Conservation (phyloP, 92 coral and sea anemone species). For the Parazoanthus darwini region DNA sequence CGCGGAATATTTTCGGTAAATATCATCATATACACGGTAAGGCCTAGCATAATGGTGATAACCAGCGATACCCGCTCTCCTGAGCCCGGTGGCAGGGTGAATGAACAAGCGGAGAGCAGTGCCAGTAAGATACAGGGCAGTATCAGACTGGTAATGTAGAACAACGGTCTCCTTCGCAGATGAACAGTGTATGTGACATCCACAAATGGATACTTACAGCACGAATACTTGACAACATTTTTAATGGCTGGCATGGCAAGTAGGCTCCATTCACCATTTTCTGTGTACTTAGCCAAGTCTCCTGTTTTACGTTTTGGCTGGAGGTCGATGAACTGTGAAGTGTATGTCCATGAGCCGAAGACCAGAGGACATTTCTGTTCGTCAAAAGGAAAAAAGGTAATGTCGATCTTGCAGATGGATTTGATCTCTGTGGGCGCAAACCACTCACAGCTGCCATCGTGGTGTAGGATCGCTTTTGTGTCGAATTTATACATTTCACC, state of each 20-base stretch:
- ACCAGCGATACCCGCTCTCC: conserved; percentile 92
- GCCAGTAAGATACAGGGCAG: conserved; percentile 89
- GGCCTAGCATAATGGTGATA: conserved; percentile 84
- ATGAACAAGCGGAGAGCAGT: conserved; percentile 76
- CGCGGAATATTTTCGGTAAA: conserved; percentile 91
- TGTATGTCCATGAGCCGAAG: conserved; percentile 94
- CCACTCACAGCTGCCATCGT: conserved; percentile 81
- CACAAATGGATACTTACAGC: conserved; percentile 74
- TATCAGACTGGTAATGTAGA: conserved; percentile 84
- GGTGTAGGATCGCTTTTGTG: conserved; percentile 70
- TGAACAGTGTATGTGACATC: conserved; percentile 81
- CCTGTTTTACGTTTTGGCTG: conserved; percentile 62
- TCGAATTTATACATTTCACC: conserved; percentile 92
- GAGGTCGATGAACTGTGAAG: conserved; percentile 63
- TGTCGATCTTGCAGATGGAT: conserved; percentile 93
- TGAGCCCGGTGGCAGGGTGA: conserved; percentile 87
- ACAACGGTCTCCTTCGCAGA: conserved; percentile 77
- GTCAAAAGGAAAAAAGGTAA: conserved; percentile 92
- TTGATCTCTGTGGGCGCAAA: conserved; percentile 88
- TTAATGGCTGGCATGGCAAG: conserved; percentile 59
- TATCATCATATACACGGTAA: conserved; percentile 94
- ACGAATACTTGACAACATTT: conserved; percentile 72
- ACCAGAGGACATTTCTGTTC: conserved; percentile 74
- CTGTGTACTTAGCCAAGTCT: conserved; percentile 84
- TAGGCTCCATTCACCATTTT: conserved; percentile 90